Evolutionary conservation across 2,888 invertebrate genomes (phyloP).

Genomic region (Polyommatus iphigenia): DNA sequence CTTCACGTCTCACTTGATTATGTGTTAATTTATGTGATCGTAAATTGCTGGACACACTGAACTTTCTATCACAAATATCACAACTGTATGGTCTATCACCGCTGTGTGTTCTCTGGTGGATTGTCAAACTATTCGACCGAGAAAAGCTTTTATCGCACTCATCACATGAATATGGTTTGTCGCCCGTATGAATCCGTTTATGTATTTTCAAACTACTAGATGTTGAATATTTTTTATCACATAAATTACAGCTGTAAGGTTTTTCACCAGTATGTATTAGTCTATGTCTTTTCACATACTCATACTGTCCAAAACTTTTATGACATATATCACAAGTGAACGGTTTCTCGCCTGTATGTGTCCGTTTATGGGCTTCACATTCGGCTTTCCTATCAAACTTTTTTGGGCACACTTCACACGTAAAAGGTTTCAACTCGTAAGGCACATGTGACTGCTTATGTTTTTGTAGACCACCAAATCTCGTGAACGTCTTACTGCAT

Average conservation of each 20-base stretch:
- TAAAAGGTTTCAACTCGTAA: not conserved
- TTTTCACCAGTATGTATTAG: not conserved
- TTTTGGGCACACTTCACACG: not conserved
- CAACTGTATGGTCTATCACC: constrained; percentile 23
- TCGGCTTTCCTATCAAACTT: not conserved
- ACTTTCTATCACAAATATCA: constrained; percentile 28
- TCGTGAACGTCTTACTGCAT: constrained; percentile 18
- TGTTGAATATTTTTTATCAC: constrained; percentile 5
- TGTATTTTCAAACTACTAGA: constrained; percentile 10
- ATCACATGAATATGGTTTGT: constrained; percentile 20
- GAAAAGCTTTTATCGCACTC: constrained; percentile 17
- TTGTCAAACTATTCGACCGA: not conserved
- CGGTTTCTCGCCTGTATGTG: constrained; percentile 18
- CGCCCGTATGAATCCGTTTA: not conserved
- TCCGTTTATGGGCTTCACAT: not conserved
- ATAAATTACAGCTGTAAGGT: not conserved
- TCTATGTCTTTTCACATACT: constrained; percentile 2
- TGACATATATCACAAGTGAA: constrained; percentile 20
- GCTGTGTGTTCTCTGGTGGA: not conserved
- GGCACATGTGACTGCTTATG: constrained; percentile 3
- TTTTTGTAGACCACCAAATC: constrained; percentile 8
- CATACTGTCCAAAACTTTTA: constrained; percentile 5
- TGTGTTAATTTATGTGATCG: constrained; percentile 4
- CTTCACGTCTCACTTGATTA: not conserved
- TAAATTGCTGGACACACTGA: constrained; percentile 17